These are phyloP conservation scores for Idaea aversata DNA, from an alignment of 2,888 invertebrate genomes.

Conservation along the genomic window DNA sequence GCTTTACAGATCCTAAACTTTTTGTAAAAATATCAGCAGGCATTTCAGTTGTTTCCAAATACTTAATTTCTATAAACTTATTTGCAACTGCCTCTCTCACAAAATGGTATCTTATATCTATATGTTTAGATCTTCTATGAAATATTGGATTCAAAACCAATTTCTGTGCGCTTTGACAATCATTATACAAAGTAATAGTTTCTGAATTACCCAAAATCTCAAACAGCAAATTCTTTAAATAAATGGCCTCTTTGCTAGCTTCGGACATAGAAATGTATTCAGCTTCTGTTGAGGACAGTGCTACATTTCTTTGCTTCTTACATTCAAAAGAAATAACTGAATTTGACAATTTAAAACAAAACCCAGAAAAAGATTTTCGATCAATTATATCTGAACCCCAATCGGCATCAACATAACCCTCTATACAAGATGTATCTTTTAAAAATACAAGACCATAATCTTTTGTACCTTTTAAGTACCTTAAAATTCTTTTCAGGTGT, in stretches of 20 bases:
- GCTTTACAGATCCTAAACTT: background rate
- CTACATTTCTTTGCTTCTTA: constrained; percentile 35
- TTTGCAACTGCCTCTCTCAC: constrained; percentile 15
- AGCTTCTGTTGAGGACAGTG: constrained; percentile 13
- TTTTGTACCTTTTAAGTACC: constrained; percentile 2
- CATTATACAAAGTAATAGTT: background rate
- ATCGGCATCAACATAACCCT: constrained; percentile 6
- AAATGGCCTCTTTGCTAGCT: constrained; percentile 15
- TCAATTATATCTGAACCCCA: constrained; percentile 11
- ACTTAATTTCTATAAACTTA: constrained; percentile 14
- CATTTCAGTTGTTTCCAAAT: constrained; percentile 22
- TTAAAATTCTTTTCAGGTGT: background rate
- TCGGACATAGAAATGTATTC: constrained; percentile 9
- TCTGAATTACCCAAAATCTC: constrained; percentile 4
- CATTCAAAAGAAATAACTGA: constrained; percentile 26
- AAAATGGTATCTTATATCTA: constrained; percentile 22
- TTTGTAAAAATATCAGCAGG: constrained; percentile 11
- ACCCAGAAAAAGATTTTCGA: background rate
- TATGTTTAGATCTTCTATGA: constrained; percentile 15
- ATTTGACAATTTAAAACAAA: constrained; percentile 21
- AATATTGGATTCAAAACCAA: background rate
- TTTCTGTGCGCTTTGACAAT: constrained; percentile 9
- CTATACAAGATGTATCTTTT: background rate
- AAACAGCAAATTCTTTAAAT: constrained; percentile 7
- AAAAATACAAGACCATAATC: constrained; percentile 1